Conservation (phyloP, 2,888 invertebrate genomes). For the Acanthococcus lagerstroemiae region DNA sequence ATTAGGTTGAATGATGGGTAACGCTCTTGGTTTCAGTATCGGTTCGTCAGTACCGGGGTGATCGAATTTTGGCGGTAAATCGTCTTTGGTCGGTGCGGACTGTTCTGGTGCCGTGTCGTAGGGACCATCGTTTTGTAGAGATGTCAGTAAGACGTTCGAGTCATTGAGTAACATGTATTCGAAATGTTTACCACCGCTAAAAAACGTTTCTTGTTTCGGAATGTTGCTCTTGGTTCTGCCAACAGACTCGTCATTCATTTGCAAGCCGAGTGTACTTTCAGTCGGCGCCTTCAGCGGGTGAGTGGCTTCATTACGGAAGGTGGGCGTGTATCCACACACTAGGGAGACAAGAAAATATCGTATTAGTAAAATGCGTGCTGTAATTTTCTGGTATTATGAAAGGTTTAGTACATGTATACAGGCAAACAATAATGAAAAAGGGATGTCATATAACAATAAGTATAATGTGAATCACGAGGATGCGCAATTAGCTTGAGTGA, state of each 20-base stretch:
- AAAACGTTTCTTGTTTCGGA: slow-evolving; percentile 23
- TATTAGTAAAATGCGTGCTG: too few species aligned
- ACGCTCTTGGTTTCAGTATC: neutral
- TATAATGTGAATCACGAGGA: too few species aligned
- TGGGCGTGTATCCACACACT: slow-evolving; percentile 21
- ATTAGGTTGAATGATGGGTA: too few species aligned
- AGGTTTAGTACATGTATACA: too few species aligned
- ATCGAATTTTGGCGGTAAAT: neutral
- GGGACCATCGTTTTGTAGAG: slow-evolving; percentile 13
- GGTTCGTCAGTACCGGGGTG: neutral
- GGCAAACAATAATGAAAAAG: too few species aligned
- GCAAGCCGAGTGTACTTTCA: slow-evolving; percentile 21
- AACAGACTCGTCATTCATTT: slow-evolving; percentile 14
- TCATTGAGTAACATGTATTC: slow-evolving; percentile 23
- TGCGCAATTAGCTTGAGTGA: too few species aligned
- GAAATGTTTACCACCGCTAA: slow-evolving; percentile 24
- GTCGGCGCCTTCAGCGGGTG: slow-evolving; percentile 33
- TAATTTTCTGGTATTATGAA: too few species aligned
- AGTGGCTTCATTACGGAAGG: slow-evolving; percentile 33
- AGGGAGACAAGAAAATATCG: too few species aligned
- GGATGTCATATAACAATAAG: too few species aligned
- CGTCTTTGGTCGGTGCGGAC: neutral
- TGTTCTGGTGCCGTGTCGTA: neutral
- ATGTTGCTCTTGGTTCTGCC: slow-evolving; percentile 23
- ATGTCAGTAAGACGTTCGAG: slow-evolving; percentile 14